A percentile compares a stretch with the other conserved stretches of the same genome.
phyloP scores from a whole-genome alignment of 2,888 invertebrate species.

The Apocheima hispidaria region DNA sequence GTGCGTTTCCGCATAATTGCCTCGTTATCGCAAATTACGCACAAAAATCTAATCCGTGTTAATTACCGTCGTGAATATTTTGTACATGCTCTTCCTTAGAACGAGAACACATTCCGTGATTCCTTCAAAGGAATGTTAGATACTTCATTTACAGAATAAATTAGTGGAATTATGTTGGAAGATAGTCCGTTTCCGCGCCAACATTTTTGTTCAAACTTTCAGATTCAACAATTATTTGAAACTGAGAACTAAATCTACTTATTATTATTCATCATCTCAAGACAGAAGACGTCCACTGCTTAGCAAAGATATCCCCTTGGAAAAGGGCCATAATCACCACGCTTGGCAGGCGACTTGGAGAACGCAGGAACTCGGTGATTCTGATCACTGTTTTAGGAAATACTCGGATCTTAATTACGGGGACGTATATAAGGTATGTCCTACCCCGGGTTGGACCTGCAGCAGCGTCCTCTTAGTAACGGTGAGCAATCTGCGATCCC shows the following conservation, averaged over 20 bases:
- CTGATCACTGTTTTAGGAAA: too few species aligned
- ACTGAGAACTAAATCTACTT: neutral
- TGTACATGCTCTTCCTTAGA: conserved; percentile 8
- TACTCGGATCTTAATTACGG: too few species aligned
- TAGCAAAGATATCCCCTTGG: too few species aligned
- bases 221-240: neutral
- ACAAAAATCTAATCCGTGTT: conserved; percentile 41
- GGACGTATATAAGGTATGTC: too few species aligned
- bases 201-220: neutral
- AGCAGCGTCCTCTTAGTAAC: too few species aligned
- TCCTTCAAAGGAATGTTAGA: conserved; percentile 1
- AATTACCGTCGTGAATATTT: conserved; percentile 32
- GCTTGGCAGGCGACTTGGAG: too few species aligned
- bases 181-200: neutral
- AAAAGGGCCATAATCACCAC: too few species aligned
- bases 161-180: neutral
- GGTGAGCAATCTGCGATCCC: too few species aligned
- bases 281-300: too few species aligned
- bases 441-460: too few species aligned
- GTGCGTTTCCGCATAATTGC: conserved; percentile 57
- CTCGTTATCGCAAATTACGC: conserved; percentile 52
- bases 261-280: too few species aligned
- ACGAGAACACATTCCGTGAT: conserved; percentile 7
- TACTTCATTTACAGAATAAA: conserved; percentile 3
- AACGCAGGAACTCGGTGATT: too few species aligned